A percentile compares a stretch with the other conserved stretches of the same genome.
Evolutionary conservation across 2,113 vertebrate species (phyloP).

Genomic region (Bos taurus): ARS-UCD2.0 NC_037332.1:13095001-13095500

Average conservation of each 20-base stretch:
- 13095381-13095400: neutral
- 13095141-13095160: neutral
- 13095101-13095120: neutral
- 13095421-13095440: neutral
- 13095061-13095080: neutral
- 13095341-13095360: neutral
- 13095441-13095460: neutral
- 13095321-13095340: neutral
- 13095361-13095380: neutral
- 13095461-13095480: neutral
- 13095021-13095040: neutral
- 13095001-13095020: neutral
- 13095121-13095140: neutral
- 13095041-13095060: neutral
- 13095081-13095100: neutral
- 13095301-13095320: neutral
- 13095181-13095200: neutral
- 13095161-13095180: neutral
- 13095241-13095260: neutral
- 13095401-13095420: neutral
- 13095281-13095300: neutral
- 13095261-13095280: neutral
- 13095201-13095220: neutral
- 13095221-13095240: neutral
- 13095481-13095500: neutral